These are phyloP conservation scores for Drosophila nebulosa DNA, from an alignment of 1,140 invertebrate species.

Conservation along the genomic window DNA sequence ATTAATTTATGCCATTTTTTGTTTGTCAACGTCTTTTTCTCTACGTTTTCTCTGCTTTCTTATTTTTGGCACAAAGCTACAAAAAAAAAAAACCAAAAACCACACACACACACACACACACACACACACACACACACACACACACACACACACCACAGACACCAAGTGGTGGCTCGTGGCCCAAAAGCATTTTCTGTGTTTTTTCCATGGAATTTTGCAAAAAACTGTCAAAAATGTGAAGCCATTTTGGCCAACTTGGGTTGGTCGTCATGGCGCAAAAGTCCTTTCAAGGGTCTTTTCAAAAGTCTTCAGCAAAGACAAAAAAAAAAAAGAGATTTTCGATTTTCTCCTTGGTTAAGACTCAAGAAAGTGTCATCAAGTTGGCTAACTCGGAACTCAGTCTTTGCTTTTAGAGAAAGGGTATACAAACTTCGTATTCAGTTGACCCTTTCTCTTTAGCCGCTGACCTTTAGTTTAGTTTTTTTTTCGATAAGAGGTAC, in stretches of 20 bases:
- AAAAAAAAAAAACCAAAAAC: too few species aligned
- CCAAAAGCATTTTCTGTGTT: background rate
- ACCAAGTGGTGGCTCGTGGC: constrained; percentile 30
- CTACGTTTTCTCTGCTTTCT: constrained; percentile 11
- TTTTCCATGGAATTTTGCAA: constrained; percentile 34
- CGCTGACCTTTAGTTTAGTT: background rate
- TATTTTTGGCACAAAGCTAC: constrained; percentile 41
- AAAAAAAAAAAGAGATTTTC: too few species aligned
- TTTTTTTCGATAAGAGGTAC: too few species aligned
- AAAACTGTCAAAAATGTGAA: constrained; percentile 26
- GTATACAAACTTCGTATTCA: background rate
- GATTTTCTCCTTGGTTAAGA: too few species aligned
- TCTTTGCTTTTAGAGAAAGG: too few species aligned
- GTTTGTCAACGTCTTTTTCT: constrained; percentile 60
- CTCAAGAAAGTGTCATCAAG: too few species aligned
- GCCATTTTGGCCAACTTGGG: constrained; percentile 27
- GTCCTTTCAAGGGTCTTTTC: background rate
- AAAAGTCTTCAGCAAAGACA: too few species aligned
- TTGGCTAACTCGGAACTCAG: too few species aligned
- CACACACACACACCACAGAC: background rate
- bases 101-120: background rate
- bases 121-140: constrained; percentile 5
- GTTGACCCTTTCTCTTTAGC: too few species aligned
- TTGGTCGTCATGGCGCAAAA: constrained; percentile 32
- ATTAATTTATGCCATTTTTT: constrained; percentile 77